These are phyloP conservation scores for Stenotaenia linearis DNA, from an alignment of 2,888 invertebrate species.

Conservation along the genomic window DNA sequence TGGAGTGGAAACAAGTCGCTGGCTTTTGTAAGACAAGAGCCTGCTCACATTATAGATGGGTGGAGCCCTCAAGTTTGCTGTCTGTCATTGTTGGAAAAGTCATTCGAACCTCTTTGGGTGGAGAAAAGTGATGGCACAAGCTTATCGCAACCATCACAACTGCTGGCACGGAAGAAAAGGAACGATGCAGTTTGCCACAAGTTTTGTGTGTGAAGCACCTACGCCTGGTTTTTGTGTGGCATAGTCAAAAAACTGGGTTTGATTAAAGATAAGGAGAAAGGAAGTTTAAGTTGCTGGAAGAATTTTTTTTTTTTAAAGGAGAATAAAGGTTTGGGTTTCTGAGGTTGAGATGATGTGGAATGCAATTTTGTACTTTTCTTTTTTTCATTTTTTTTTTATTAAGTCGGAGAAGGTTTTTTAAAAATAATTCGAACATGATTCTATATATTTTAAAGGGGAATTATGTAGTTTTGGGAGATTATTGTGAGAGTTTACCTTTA, in stretches of 20 bases:
- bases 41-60: not conserved
- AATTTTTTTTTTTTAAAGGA: not conserved
- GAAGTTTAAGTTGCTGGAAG: not conserved
- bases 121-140: conserved; percentile 16
- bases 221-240: not conserved
- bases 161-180: not conserved
- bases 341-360: not conserved
- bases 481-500: too few species aligned
- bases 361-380: not conserved
- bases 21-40: conserved; percentile 20
- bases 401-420: too few species aligned
- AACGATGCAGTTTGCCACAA: conserved; percentile 11
- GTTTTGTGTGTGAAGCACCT: not conserved
- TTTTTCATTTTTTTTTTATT: not conserved
- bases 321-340: not conserved
- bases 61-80: not conserved
- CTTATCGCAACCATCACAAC: not conserved
- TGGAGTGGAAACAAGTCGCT: conserved; percentile 13
- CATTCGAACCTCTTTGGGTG: conserved; percentile 16
- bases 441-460: too few species aligned
- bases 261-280: conserved; percentile 15
- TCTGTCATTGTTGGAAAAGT: conserved; percentile 7
- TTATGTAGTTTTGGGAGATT: too few species aligned
- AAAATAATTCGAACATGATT: too few species aligned
- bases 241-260: not conserved